Conservation (phyloP, 2,113 vertebrate genomes). For the Notothenia rossii region DNA sequence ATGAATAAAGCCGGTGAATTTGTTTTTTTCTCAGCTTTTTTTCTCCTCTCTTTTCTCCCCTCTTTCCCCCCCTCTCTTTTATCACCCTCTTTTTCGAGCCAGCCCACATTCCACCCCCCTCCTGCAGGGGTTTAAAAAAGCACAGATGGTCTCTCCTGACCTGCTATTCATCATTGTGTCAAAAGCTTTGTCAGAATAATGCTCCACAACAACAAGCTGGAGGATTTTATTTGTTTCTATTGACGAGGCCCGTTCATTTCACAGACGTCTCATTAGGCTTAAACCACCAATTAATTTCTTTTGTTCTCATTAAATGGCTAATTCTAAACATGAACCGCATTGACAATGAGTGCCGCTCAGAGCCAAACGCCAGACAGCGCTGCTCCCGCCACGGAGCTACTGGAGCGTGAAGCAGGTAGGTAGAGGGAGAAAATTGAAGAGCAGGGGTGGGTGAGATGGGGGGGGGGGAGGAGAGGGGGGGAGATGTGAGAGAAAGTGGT, state of each 20-base stretch:
- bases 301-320: constrained; percentile 97
- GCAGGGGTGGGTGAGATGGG: constrained; percentile 46
- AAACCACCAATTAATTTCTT: constrained; percentile 99
- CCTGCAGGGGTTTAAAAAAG: constrained; percentile 84
- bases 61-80: constrained; percentile 70
- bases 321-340: constrained; percentile 90
- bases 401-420: constrained; percentile 79
- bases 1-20: constrained; percentile 87
- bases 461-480: neutral
- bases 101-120: constrained; percentile 76
- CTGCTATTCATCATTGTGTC: constrained; percentile 89
- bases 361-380: constrained; percentile 70
- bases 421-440: constrained; percentile 72
- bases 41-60: constrained; percentile 32
- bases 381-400: constrained; percentile 59
- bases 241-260: constrained; percentile 93
- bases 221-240: constrained; percentile 95
- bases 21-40: constrained; percentile 76
- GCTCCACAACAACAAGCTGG: constrained; percentile 88
- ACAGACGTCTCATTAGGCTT: constrained; percentile 96
- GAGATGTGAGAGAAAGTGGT: constrained; percentile 47
- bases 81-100: constrained; percentile 77
- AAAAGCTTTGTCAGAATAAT: constrained; percentile 89
- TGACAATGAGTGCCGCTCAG: constrained; percentile 81
- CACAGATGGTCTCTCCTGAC: constrained; percentile 94